Base-by-base conservation (phyloP, 2,797 vertebrate genomes). In the Epinephelus malabaricus region DNA sequence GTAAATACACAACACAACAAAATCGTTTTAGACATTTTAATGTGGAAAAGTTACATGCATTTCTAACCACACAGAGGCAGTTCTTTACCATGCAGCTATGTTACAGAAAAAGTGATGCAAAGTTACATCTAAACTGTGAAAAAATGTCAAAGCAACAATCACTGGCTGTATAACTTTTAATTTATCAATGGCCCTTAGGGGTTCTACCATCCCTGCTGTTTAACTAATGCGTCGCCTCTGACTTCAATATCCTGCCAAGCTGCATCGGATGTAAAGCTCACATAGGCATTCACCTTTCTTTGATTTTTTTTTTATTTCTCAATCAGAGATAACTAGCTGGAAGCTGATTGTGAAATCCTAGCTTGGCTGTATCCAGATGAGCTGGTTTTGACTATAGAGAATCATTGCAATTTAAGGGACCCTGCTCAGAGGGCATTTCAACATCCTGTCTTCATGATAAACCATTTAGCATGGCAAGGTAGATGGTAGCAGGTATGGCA, bases 391-490 rank as follows among this genome's bases (percentile, higher is more conserved):
- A 79, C 55, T 34, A 11, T 53, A 34, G 19, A 60, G 59, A 74
- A 38, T 82, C 45, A 69, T 23, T 73, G 64, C 61, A n/a, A 27
- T 43, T 46, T 53, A 69, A 13, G 66, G 40, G 70, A 75, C 66
- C 2, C 3, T 2, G 49, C 73, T 88, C 69, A 38, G 65, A 74
- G 79, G 73, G 74, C 82, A 74, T 79, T 87, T 80, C 69, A 76
- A 70, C 84, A 80, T 55, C 68, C 76, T 69, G 80, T 82, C 84
- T 77, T 88, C 55, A 81, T 84, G 87, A 89, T 86, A 72, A 90
- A 89, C 80, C 85, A 72, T 92, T 92, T 90, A 91, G 85, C 70
- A n/a, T 34, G 47, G 69, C 2, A 83, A 71, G 80, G 71, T 78
- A 69, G 69, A 81, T 58, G 60, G 72, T 50, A 79, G 69, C 85